These are phyloP conservation scores for Panopea generosa DNA, from an alignment of 2,888 invertebrate genomes.

Conservation along the genomic window DNA sequence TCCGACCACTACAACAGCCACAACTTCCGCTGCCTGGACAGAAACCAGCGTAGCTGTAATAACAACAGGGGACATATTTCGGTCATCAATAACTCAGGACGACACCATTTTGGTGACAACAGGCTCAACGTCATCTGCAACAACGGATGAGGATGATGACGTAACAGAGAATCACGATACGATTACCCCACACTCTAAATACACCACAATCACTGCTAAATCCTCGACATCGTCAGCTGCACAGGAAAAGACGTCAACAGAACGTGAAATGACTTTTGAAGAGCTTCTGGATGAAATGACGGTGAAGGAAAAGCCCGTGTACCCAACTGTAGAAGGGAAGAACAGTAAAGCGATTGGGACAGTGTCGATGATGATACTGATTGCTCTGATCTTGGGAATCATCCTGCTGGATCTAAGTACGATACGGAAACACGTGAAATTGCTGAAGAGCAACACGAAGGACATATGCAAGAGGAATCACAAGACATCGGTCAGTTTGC, in stretches of 20 bases:
- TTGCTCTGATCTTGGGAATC: constrained; percentile 43
- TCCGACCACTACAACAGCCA: not conserved
- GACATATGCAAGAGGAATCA: constrained; percentile 12
- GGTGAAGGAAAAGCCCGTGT: constrained; percentile 44
- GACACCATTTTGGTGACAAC: not conserved
- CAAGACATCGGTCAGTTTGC: not conserved
- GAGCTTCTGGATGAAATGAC: constrained; percentile 45
- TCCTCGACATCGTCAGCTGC: not conserved
- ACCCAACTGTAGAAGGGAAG: constrained; percentile 34
- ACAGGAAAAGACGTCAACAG: constrained; percentile 1
- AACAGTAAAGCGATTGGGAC: constrained; percentile 53
- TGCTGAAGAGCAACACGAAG: constrained; percentile 20
- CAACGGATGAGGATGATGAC: not conserved
- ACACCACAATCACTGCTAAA: not conserved
- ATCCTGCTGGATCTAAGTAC: constrained; percentile 52
- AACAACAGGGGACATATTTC: not conserved
- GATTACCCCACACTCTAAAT: not conserved
- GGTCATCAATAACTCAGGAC: not conserved
- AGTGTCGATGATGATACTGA: constrained; percentile 45
- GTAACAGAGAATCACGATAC: not conserved
- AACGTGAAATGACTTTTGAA: constrained; percentile 28
- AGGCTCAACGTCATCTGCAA: not conserved
- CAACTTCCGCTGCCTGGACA: not conserved
- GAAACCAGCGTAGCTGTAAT: not conserved
- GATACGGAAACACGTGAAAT: constrained; percentile 35